Conservation (phyloP, 2,888 invertebrate species). For the Acrobasis consociella region DNA sequence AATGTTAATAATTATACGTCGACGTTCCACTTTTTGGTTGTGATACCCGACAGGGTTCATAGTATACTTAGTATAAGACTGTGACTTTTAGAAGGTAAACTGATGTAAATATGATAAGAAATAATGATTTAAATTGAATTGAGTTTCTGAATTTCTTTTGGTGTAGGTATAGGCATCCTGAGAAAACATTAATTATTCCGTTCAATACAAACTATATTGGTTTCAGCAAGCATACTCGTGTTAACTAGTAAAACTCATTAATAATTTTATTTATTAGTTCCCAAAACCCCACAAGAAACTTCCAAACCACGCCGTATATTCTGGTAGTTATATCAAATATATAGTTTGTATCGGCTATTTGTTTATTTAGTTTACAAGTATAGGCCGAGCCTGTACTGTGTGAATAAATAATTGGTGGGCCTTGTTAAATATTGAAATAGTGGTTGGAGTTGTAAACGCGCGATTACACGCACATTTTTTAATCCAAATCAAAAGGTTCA, state of each 20-base stretch:
- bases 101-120: too few relatives aligned
- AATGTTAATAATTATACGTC: too few relatives aligned
- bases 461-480: slow-evolving; percentile 31
- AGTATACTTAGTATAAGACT: too few relatives aligned
- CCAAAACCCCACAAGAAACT: slow-evolving; percentile 17
- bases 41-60: too few relatives aligned
- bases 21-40: too few relatives aligned
- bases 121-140: too few relatives aligned
- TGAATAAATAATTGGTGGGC: slow-evolving; percentile 73
- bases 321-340: slow-evolving; percentile 52
- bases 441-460: slow-evolving; percentile 39
- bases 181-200: not conserved
- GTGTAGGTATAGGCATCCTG: too few relatives aligned
- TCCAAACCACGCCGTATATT: slow-evolving; percentile 17
- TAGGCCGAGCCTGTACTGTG: slow-evolving; percentile 52
- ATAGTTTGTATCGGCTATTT: slow-evolving; percentile 63
- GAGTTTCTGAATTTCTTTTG: too few relatives aligned
- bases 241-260: slow-evolving; percentile 9
- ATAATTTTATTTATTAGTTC: slow-evolving; percentile 12
- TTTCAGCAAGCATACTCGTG: not conserved
- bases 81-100: too few relatives aligned
- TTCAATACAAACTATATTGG: slow-evolving; percentile 5
- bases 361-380: slow-evolving; percentile 71
- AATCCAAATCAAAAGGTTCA: too few relatives aligned
- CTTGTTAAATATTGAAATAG: slow-evolving; percentile 68